A percentile compares a stretch with the other conserved stretches of the same genome.
Evolutionary conservation across 2,113 vertebrate species (phyloP).

Genomic region (Nibea coibor): DNA sequence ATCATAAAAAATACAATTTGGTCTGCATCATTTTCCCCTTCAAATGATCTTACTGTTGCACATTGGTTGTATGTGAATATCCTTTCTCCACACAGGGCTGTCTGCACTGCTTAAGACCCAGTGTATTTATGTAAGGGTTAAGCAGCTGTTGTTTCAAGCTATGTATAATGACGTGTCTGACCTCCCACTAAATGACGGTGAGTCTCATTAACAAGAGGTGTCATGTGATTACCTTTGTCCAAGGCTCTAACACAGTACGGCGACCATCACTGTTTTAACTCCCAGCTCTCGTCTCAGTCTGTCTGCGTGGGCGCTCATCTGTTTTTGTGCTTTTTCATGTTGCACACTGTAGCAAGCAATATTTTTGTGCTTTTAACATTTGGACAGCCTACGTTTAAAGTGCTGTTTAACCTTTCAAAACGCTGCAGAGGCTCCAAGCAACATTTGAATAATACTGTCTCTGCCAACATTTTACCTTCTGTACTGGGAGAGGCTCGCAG

Average conservation of each 20-base stretch:
- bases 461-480: constrained; percentile 59
- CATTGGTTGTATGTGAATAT: too few species aligned
- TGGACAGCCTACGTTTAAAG: constrained; percentile 70
- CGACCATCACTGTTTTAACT: constrained; percentile 20
- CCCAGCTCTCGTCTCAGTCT: constrained; percentile 19
- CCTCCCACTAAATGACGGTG: not conserved
- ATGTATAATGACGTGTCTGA: not conserved
- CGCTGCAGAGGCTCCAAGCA: constrained; percentile 53
- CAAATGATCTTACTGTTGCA: too few species aligned
- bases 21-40: too few species aligned
- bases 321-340: constrained; percentile 55
- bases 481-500: constrained; percentile 41
- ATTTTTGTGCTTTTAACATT: constrained; percentile 70
- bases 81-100: too few species aligned
- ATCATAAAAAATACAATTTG: too few species aligned
- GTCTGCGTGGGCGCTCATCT: constrained; percentile 54
- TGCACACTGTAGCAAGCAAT: constrained; percentile 33
- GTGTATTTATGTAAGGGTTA: not conserved
- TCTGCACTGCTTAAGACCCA: not conserved
- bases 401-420: constrained; percentile 77
- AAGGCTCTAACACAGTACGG: constrained; percentile 13
- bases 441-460: constrained; percentile 69
- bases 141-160: not conserved
- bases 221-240: constrained; percentile 12
- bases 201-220: constrained; percentile 13